phyloP scores from a whole-genome alignment of 2,113 vertebrate species.

The Amphilophus citrinellus region DNA sequence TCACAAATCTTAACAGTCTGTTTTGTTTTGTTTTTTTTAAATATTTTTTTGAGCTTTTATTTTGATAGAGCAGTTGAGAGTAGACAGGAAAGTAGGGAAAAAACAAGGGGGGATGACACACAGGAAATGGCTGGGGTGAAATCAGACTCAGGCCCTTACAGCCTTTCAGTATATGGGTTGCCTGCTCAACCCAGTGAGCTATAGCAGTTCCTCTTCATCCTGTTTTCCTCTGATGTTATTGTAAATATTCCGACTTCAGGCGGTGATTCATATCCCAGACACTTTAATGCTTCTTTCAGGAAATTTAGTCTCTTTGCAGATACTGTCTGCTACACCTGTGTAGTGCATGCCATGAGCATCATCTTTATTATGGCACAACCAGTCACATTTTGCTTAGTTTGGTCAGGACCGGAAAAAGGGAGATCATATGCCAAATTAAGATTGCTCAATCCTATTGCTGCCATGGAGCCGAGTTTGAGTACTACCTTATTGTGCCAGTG shows the following conservation, averaged over 20 bases:
- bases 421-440: background rate
- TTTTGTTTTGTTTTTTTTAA: too few species aligned
- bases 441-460: background rate
- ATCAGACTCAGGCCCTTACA: background rate
- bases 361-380: background rate
- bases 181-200: background rate
- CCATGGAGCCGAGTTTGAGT: slow-evolving; percentile 46
- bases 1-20: background rate
- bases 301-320: background rate
- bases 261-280: background rate
- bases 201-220: background rate
- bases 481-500: slow-evolving; percentile 33
- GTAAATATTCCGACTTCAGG: background rate
- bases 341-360: too few species aligned
- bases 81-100: too few species aligned
- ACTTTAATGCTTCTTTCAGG: background rate
- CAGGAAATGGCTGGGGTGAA: background rate
- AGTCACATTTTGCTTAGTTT: background rate
- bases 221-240: background rate
- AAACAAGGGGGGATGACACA: background rate
- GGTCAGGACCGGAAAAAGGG: background rate
- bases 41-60: too few species aligned
- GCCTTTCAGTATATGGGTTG: background rate
- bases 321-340: background rate
- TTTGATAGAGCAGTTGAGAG: too few species aligned